phyloP scores from a whole-genome alignment of 2,113 vertebrate species.

The Platichthys stellatus region DNA sequence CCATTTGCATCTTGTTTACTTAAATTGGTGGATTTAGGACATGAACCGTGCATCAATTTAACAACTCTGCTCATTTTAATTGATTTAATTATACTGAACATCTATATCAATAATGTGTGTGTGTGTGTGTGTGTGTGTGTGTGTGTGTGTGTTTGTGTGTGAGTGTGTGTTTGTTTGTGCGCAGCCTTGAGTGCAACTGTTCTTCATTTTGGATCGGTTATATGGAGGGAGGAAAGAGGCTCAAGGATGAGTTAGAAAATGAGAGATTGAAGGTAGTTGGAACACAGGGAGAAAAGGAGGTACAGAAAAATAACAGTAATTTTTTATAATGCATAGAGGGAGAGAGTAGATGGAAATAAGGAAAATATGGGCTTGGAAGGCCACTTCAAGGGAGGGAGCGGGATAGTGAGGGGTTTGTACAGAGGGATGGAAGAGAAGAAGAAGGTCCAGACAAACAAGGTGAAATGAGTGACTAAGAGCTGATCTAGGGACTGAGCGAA shows the following conservation, averaged over 20 bases:
- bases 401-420: neutral
- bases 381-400: neutral
- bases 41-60: neutral
- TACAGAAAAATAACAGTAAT: slow-evolving; percentile 13
- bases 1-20: slow-evolving; percentile 6
- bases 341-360: slow-evolving; percentile 14
- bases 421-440: slow-evolving; percentile 28
- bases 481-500: slow-evolving; percentile 23
- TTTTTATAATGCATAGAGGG: neutral
- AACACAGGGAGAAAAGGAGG: slow-evolving; percentile 19
- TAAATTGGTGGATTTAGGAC: slow-evolving; percentile 22
- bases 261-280: slow-evolving; percentile 6
- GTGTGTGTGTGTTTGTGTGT: neutral
- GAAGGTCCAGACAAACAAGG: slow-evolving; percentile 29
- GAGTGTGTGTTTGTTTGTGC: neutral
- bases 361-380: slow-evolving; percentile 17
- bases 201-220: slow-evolving; percentile 11
- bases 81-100: slow-evolving; percentile 7
- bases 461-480: slow-evolving; percentile 5
- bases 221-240: slow-evolving; percentile 2
- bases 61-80: neutral
- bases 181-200: neutral
- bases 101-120: neutral
- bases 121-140: neutral
- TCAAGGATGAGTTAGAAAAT: slow-evolving; percentile 34